Evolutionary conservation across 2,113 vertebrate genomes (phyloP).

Genomic region (Callionymus lyra): DNA sequence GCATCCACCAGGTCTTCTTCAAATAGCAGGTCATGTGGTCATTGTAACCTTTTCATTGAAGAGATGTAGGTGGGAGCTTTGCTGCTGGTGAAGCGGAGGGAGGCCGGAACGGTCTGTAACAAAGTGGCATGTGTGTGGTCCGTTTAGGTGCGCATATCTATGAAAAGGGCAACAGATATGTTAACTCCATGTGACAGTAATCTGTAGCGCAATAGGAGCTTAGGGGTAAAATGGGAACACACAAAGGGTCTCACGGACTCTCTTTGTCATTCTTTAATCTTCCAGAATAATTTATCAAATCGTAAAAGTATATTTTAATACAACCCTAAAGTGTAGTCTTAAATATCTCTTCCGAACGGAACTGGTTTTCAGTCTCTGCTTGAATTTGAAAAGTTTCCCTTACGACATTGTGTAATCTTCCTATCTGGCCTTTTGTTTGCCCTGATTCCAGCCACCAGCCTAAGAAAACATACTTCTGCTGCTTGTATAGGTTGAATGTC

Average conservation of each 20-base stretch:
- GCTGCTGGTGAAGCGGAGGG: slow-evolving; percentile 30
- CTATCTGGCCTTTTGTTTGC: too few species aligned
- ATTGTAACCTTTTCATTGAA: slow-evolving; percentile 52
- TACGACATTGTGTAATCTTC: too few species aligned
- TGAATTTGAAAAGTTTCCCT: too few species aligned
- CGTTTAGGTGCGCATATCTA: slow-evolving; percentile 27
- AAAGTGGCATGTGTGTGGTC: slow-evolving; percentile 27
- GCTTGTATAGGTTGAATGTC: too few species aligned
- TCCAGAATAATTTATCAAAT: too few species aligned
- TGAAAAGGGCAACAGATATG: slow-evolving; percentile 62
- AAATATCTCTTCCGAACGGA: too few species aligned
- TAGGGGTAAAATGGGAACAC: slow-evolving; percentile 12
- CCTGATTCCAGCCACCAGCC: too few species aligned
- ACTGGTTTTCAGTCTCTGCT: too few species aligned
- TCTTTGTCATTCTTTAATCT: too few species aligned
- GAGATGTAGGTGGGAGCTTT: slow-evolving; percentile 34
- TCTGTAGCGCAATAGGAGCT: slow-evolving; percentile 32
- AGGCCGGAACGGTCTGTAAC: slow-evolving; percentile 12
- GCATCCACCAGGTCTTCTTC: slow-evolving; percentile 41
- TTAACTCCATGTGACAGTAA: slow-evolving; percentile 57
- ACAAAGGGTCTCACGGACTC: background rate
- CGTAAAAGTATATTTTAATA: too few species aligned
- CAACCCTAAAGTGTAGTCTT: too few species aligned
- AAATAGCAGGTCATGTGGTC: slow-evolving; percentile 52
- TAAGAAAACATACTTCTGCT: too few species aligned